Conservation (phyloP, 1,140 invertebrate genomes). For the Drosophila obscura region DNA sequence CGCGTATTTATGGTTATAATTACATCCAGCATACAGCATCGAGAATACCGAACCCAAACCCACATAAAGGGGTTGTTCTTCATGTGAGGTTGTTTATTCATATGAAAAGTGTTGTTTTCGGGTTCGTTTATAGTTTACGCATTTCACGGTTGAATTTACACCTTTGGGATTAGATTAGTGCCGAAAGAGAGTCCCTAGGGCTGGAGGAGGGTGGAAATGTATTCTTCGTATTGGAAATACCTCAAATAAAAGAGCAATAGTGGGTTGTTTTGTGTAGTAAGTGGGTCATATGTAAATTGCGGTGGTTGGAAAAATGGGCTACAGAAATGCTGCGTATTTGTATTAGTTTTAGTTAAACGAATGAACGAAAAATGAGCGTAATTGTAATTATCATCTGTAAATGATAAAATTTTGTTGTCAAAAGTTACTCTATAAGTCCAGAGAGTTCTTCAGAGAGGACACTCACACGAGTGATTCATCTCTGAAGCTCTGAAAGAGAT, state of each 20-base stretch:
- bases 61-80: constrained; percentile 28
- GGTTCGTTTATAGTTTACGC: constrained; percentile 56
- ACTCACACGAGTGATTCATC: too few species aligned
- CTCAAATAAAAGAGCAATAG: constrained; percentile 1
- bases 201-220: constrained; percentile 10
- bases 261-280: not conserved
- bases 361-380: too few species aligned
- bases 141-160: constrained; percentile 58
- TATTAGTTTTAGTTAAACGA: too few species aligned
- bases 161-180: constrained; percentile 59
- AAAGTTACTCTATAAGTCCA: too few species aligned
- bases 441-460: too few species aligned
- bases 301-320: too few species aligned
- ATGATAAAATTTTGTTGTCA: too few species aligned
- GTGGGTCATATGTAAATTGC: not conserved
- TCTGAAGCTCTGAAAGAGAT: too few species aligned
- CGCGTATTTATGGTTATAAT: constrained; percentile 77
- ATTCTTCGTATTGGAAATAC: not conserved
- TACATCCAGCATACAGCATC: constrained; percentile 32
- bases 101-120: constrained; percentile 54
- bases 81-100: constrained; percentile 54
- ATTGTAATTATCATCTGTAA: too few species aligned
- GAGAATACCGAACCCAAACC: constrained; percentile 38
- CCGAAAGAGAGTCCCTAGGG: not conserved
- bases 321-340: too few species aligned